A percentile compares a stretch with the other conserved stretches of the same genome.
Conservation (phyloP, 53 echinoderm and acorn worm species). For the Antedon mediterranea region DNA sequence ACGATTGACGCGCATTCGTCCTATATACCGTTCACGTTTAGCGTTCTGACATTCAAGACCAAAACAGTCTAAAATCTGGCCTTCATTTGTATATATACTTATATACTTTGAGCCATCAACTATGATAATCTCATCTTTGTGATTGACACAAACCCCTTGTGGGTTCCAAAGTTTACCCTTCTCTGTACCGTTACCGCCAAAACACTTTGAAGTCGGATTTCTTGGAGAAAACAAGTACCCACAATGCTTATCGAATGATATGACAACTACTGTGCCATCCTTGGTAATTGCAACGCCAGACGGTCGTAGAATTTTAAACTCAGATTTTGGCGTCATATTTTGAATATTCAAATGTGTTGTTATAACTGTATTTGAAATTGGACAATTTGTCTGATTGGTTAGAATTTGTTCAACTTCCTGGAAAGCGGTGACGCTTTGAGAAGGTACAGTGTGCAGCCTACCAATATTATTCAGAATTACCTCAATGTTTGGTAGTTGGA, state of each 20-base stretch:
- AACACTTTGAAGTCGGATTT: not conserved
- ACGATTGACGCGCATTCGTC: not conserved
- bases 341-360: not conserved
- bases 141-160: not conserved
- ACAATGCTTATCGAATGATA: not conserved
- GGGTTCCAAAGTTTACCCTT: not conserved
- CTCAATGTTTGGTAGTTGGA: not conserved
- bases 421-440: not conserved
- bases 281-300: not conserved
- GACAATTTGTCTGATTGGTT: not conserved
- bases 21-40: not conserved
- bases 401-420: not conserved
- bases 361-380: not conserved
- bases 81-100: not conserved
- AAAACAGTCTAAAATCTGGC: not conserved
- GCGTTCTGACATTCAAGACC: not conserved
- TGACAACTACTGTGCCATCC: not conserved
- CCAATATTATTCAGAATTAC: not conserved
- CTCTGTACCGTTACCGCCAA: not conserved
- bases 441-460: not conserved
- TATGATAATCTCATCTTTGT: not conserved
- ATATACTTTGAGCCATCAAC: not conserved
- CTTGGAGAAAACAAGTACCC: not conserved
- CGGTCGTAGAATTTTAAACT: not conserved
- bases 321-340: not conserved